These are phyloP conservation scores for Margarornis squamiger DNA, from an alignment of 2,797 vertebrate genomes.

Conservation along the genomic window DNA sequence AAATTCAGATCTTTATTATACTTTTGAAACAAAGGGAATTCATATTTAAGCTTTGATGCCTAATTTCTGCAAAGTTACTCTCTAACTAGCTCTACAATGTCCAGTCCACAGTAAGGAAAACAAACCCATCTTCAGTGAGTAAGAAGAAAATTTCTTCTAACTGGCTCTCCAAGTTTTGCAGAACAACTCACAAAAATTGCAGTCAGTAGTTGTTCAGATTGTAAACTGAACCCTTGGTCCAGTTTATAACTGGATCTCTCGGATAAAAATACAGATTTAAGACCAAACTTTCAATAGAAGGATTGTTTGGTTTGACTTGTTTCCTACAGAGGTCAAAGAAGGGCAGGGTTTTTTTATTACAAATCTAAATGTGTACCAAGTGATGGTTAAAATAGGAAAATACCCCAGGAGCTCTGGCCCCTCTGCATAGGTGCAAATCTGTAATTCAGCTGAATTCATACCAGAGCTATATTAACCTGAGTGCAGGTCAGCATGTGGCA, in stretches of 20 bases:
- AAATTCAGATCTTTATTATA: not conserved
- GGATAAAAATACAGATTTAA: not conserved
- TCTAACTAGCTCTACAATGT: not conserved
- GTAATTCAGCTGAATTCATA: not conserved
- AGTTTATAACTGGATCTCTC: not conserved
- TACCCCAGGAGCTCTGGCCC: not conserved
- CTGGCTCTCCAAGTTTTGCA: not conserved
- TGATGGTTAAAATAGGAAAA: conserved; percentile 23
- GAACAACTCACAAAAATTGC: not conserved
- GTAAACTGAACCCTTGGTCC: not conserved
- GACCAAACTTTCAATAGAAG: not conserved
- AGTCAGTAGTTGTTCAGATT: not conserved
- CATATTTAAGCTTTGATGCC: not conserved
- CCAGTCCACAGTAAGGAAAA: not conserved
- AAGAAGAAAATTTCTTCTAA: not conserved
- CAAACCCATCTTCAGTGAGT: fast-evolving
- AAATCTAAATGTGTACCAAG: not conserved
- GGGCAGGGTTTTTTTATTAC: not conserved
- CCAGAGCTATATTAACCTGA: not conserved
- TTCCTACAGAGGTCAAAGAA: not conserved
- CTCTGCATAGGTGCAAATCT: conserved; percentile 20
- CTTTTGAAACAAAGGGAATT: not conserved
- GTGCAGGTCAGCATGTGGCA: not conserved
- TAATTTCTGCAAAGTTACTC: not conserved
- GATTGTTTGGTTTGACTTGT: not conserved